Evolutionary conservation across 1,140 invertebrate genomes (phyloP).

Genomic region (Geopemphigus sp.): DNA sequence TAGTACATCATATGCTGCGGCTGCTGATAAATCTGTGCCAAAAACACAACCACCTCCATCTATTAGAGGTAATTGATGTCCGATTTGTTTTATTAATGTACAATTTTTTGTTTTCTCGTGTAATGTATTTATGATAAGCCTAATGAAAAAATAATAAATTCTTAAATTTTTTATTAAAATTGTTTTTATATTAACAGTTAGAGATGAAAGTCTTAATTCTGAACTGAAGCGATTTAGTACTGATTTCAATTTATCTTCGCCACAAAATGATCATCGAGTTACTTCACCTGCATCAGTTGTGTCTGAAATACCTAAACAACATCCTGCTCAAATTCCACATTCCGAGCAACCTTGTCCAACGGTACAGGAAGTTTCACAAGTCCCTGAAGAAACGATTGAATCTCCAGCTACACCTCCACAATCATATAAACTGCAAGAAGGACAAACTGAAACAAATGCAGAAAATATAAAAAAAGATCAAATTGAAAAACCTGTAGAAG

Average conservation of each 20-base stretch:
- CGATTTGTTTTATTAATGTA: background rate
- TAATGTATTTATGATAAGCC: background rate
- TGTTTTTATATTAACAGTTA: slow-evolving; percentile 20
- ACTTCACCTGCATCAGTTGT: slow-evolving; percentile 31
- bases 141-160: background rate
- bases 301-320: slow-evolving; percentile 33
- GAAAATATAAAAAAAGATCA: slow-evolving; percentile 52
- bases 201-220: slow-evolving; percentile 42
- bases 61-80: slow-evolving; percentile 23
- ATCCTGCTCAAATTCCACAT: slow-evolving; percentile 34
- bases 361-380: slow-evolving; percentile 57
- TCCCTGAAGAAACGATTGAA: slow-evolving; percentile 53
- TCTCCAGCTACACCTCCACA: slow-evolving; percentile 51
- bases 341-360: slow-evolving; percentile 54
- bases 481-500: slow-evolving; percentile 50
- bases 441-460: slow-evolving; percentile 52
- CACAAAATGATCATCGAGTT: slow-evolving; percentile 34
- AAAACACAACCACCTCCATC: slow-evolving; percentile 35
- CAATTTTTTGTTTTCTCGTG: background rate
- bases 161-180: background rate
- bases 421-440: slow-evolving; percentile 52
- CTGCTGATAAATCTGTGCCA: slow-evolving; percentile 40
- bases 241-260: slow-evolving; percentile 48
- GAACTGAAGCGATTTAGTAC: slow-evolving; percentile 48
- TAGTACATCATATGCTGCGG: slow-evolving; percentile 46